These are phyloP conservation scores for Linnaemya tessellans DNA, from an alignment of 2,888 invertebrate species.

Conservation along the genomic window DNA sequence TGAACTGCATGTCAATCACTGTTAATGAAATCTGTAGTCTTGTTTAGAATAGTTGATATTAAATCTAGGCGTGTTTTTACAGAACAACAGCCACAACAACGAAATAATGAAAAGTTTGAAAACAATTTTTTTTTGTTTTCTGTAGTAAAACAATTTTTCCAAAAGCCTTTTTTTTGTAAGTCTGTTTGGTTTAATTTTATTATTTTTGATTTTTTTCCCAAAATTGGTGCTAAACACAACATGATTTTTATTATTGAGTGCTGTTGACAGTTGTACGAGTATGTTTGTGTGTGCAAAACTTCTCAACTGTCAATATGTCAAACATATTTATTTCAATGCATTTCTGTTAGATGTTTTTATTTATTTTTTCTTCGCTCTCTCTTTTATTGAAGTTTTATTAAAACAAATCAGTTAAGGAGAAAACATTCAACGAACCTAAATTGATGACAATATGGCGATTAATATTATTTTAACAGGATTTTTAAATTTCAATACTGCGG, in stretches of 20 bases:
- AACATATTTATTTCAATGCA: conserved; percentile 7
- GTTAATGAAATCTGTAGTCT: conserved; percentile 51
- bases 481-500: conserved; percentile 28
- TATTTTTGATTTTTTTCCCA: conserved; percentile 13
- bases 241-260: conserved; percentile 61
- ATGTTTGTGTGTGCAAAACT: conserved; percentile 15
- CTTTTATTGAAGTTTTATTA: conserved; percentile 41
- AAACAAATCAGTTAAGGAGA: conserved; percentile 40
- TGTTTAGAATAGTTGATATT: conserved; percentile 28
- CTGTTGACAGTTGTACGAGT: conserved; percentile 63
- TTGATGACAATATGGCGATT: conserved; percentile 41
- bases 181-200: conserved; percentile 29
- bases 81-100: not conserved
- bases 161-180: conserved; percentile 39
- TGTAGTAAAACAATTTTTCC: conserved; percentile 32
- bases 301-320: conserved; percentile 61
- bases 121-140: not conserved
- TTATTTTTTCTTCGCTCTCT: not conserved
- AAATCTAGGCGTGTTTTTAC: conserved; percentile 52
- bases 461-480: conserved; percentile 47
- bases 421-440: conserved; percentile 29
- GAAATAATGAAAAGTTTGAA: conserved; percentile 12
- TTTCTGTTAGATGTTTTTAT: too few relatives aligned
- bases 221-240: conserved; percentile 36
- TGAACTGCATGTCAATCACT: conserved; percentile 64